These are phyloP conservation scores for Cassiopea xamachana DNA, from an alignment of 30 jellyfish, hydroid and myxozoan genomes.

Conservation along the genomic window DNA sequence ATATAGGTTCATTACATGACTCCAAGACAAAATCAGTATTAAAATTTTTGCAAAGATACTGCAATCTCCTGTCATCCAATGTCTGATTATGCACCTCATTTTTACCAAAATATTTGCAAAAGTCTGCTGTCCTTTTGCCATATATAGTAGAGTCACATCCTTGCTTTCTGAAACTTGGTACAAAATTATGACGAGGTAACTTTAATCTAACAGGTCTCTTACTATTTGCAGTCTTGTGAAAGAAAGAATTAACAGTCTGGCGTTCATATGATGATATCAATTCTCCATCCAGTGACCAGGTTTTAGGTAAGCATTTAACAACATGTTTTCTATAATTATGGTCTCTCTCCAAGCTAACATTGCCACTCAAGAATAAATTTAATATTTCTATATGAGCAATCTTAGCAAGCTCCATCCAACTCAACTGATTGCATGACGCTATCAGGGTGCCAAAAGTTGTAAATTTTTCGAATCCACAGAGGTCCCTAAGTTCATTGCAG, in stretches of 20 bases:
- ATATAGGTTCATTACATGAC: neutral
- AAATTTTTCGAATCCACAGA: conserved; percentile 53
- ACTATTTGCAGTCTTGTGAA: conserved; percentile 37
- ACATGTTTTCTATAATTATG: conserved; percentile 64
- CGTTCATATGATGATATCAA: conserved; percentile 55
- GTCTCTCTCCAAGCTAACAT: conserved; percentile 31
- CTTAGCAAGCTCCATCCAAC: conserved; percentile 56
- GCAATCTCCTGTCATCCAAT: conserved; percentile 46
- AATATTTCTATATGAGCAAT: conserved; percentile 45
- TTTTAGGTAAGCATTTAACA: conserved; percentile 39
- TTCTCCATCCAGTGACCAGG: conserved; percentile 70
- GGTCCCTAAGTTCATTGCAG: conserved; percentile 48
- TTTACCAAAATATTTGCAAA: conserved; percentile 36
- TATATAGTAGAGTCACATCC: neutral
- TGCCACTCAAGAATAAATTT: conserved; percentile 22
- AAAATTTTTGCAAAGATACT: conserved; percentile 13
- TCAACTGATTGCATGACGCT: conserved; percentile 38
- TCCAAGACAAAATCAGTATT: conserved; percentile 29
- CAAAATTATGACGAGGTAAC: conserved; percentile 32
- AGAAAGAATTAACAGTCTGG: conserved; percentile 11
- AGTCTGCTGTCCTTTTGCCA: conserved; percentile 42
- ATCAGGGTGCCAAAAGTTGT: conserved; percentile 49
- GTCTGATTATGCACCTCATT: conserved; percentile 44
- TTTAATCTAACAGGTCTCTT: conserved; percentile 55
- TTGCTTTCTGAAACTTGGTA: conserved; percentile 57